Conservation (phyloP, 2,797 vertebrate species). For the Melopsittacus undulatus region DNA sequence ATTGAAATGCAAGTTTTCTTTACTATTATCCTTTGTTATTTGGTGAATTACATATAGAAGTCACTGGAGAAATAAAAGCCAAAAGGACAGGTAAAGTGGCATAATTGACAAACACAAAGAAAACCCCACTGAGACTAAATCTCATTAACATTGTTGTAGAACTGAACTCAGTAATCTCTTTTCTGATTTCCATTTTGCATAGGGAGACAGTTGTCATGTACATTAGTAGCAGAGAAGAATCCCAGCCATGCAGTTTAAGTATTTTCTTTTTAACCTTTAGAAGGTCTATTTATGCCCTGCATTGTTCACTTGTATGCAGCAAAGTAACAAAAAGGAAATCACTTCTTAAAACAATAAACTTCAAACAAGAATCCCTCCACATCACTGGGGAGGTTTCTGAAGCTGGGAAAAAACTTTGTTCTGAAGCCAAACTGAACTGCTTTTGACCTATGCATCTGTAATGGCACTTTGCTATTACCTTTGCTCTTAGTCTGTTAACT, state of each 20-base stretch:
- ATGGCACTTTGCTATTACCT: not conserved
- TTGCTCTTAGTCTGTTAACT: not conserved
- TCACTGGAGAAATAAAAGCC: slow-evolving; percentile 37
- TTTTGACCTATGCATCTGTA: not conserved
- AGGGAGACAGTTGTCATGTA: not conserved
- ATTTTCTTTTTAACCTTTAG: slow-evolving; percentile 30
- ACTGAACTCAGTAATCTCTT: not conserved
- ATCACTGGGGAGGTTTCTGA: not conserved
- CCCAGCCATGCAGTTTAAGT: not conserved
- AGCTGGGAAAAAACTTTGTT: not conserved
- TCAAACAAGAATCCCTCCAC: not conserved
- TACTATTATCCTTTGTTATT: not conserved
- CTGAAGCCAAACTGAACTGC: not conserved
- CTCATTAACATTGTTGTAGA: not conserved
- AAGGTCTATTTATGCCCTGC: not conserved
- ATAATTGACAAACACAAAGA: not conserved
- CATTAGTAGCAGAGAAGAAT: not conserved
- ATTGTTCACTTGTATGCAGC: not conserved
- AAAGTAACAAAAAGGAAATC: not conserved
- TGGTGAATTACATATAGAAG: not conserved
- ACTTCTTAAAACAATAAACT: slow-evolving; percentile 6
- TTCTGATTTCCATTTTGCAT: not conserved
- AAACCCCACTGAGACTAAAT: not conserved
- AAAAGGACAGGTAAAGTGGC: slow-evolving; percentile 35
- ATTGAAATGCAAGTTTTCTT: slow-evolving; percentile 11